These are phyloP conservation scores for Coturnix japonica DNA, from an alignment of 2,113 vertebrate genomes.

Conservation along the genomic window DNA sequence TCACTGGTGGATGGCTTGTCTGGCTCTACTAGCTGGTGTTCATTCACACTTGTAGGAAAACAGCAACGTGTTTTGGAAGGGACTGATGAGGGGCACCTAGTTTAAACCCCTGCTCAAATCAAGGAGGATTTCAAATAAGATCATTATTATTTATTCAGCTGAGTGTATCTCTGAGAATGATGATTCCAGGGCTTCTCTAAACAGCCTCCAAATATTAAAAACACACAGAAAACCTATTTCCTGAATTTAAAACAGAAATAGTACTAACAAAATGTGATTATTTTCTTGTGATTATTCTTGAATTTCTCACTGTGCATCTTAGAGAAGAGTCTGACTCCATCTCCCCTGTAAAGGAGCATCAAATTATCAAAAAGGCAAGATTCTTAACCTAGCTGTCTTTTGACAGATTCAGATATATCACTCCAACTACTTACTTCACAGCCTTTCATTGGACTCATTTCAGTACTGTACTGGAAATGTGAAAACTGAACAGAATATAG, in stretches of 20 bases:
- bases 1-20: background rate
- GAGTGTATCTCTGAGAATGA: too few relatives aligned
- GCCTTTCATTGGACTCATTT: background rate
- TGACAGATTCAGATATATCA: background rate
- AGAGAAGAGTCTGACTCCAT: background rate
- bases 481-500: background rate
- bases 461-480: background rate
- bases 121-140: background rate
- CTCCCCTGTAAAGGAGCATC: background rate
- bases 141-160: background rate
- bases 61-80: background rate
- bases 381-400: background rate
- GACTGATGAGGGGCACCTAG: background rate
- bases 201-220: background rate
- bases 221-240: background rate
- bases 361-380: background rate
- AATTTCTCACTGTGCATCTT: background rate
- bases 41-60: background rate
- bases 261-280: too few relatives aligned
- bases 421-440: background rate
- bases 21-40: background rate
- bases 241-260: background rate
- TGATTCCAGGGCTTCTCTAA: background rate
- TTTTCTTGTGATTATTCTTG: background rate
- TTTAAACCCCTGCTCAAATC: background rate